Evolutionary conservation across 2,888 invertebrate genomes (phyloP).

Genomic region (Leucoptera coffeella): DNA sequence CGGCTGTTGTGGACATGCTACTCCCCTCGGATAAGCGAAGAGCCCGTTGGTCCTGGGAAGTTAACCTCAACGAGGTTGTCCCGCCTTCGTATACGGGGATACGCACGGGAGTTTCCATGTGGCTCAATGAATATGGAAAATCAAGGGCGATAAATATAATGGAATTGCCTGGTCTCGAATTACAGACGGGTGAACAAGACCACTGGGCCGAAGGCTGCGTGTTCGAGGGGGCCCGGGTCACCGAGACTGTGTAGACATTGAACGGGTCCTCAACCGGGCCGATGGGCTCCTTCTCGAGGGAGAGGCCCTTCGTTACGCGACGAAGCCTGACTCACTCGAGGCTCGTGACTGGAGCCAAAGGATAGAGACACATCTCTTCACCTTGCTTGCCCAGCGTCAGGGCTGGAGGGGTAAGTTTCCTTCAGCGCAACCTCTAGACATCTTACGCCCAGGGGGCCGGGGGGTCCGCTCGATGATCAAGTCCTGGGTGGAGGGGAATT

Average conservation of each 20-base stretch:
- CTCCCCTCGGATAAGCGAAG: too few relatives aligned
- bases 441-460: neutral
- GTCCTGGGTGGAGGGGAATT: neutral
- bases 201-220: neutral
- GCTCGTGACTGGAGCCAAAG: neutral
- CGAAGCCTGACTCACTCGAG: neutral
- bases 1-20: too few relatives aligned
- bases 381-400: neutral
- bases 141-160: neutral
- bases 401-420: neutral
- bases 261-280: neutral
- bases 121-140: neutral
- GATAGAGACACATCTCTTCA: neutral
- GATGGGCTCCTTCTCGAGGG: neutral
- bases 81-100: neutral
- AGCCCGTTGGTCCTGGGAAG: neutral
- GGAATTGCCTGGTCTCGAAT: neutral
- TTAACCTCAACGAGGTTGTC: neutral
- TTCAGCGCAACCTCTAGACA: neutral
- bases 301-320: neutral
- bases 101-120: neutral
- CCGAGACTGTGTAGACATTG: too few relatives aligned
- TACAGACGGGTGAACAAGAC: neutral
- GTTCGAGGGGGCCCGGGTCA: neutral
- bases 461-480: neutral